Base-by-base conservation (phyloP, 2,113 vertebrate species). In the Steatornis caripensis region DNA sequence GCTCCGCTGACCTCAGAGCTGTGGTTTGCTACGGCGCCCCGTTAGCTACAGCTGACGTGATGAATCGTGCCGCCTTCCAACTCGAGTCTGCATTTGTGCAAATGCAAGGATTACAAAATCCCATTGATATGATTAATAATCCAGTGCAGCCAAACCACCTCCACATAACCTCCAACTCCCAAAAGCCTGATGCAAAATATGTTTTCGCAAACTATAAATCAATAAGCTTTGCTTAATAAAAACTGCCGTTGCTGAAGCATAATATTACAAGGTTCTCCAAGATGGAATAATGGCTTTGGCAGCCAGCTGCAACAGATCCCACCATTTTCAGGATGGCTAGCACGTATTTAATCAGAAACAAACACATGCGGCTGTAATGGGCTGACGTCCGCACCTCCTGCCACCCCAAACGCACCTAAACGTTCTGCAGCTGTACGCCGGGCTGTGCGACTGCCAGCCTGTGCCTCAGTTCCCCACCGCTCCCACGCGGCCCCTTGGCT, bases 121-220 rank as follows among this genome's bases (percentile, higher is more conserved):
- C 74, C 14, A 1, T 16, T 20, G 61, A 82, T 45, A 14, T 92
- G 89, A 95, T 95, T 71, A 95, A 97, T 78, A 84, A 90, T 45
- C 62, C 77, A 49, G 48, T 0, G 18, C 11, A 95, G 96, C 90
- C 92, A 93, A 96, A 81, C 71, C 84, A 94, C 81, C 95, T 93
- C 91, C 85, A 60, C 3, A 12, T 86, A 93, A 93, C 77, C 87
- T 89, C 92, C 80, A 93, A 13, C 90, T 92, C 90, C 84, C 94
- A 10, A 66, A 85, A 93, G 84, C 80, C 76, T 19, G 36, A 90
- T 30, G 87, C 90, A 87, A 93, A 95, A 71, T 74, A 75, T 12
- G 39, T 65, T 93, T 89, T 93, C 80, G 24, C 65, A 76, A 95
- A 29, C 89, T 60, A 85, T 95, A 96, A 94, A 97, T 96, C 96